Conservation (phyloP, 2,113 vertebrate species). For the Cebidichthys violaceus region DNA sequence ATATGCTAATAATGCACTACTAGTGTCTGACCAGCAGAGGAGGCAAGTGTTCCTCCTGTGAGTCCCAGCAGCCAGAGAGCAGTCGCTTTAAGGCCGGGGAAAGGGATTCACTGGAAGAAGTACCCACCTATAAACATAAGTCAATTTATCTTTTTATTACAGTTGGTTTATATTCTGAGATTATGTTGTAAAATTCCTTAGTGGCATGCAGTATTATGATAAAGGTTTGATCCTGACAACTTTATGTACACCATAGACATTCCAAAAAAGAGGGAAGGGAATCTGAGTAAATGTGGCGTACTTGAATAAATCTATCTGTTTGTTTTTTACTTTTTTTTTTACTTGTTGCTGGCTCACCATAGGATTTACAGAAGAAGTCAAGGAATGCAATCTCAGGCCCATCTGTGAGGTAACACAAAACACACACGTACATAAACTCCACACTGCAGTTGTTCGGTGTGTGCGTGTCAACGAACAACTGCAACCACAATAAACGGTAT, state of each 20-base stretch:
- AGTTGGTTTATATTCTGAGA: not conserved
- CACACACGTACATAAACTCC: too few relatives aligned
- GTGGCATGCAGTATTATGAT: not conserved
- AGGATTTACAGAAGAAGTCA: constrained; percentile 36
- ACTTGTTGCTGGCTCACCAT: not conserved
- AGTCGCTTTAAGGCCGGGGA: not conserved
- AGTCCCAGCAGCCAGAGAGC: not conserved
- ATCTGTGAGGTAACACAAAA: constrained; percentile 25
- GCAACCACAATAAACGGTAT: not conserved
- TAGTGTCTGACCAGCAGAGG: constrained; percentile 58
- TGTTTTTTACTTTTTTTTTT: constrained; percentile 6
- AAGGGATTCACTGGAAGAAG: not conserved
- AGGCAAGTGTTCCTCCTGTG: not conserved
- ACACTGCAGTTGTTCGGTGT: not conserved
- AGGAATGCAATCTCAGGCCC: constrained; percentile 24
- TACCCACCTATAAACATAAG: not conserved
- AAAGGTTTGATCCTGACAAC: not conserved
- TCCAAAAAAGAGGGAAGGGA: not conserved
- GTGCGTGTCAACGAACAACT: not conserved
- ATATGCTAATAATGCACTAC: constrained; percentile 11
- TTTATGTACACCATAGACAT: not conserved
- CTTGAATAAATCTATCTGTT: not conserved
- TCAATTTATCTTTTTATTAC: not conserved
- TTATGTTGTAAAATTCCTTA: not conserved
- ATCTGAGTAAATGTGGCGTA: not conserved